Base-by-base conservation (phyloP, 1,140 invertebrate species). In the Daktulosphaira vitifoliae region DNA sequence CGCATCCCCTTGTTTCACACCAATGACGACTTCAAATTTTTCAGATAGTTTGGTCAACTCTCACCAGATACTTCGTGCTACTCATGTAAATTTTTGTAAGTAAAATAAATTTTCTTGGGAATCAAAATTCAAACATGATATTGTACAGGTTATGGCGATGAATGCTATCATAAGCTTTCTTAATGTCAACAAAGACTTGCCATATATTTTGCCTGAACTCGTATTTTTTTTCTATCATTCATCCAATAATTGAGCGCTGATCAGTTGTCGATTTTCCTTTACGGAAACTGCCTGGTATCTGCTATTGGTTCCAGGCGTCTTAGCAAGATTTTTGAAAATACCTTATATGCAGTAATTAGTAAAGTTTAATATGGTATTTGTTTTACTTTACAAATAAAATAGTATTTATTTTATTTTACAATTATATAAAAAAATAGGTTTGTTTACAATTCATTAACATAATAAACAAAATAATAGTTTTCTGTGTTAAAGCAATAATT, bases 201-300 rank as follows among this genome's bases (percentile, higher is more conserved):
- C 38, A 42, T 38, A 39, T 39, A 9, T 50, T 50, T 50, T 29
- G 49, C 29, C 49, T 29, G 29, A 50, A 50, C 6, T 50, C 23
- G 23, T 26, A 50, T 50, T 50, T 50, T 23, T 50, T 50, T 50
- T 49, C 48, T 26, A 50, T 50, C 26, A 50, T 26, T 11, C 26
- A 25, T n/a, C 25, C 48, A 8, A 50, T n/a, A 26, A 33, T 29
- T 51, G 49, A 3, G n/a, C 26, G 49, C 49, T 68, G 54, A 11
- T 65, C 50, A 15, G 33, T 42, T 29, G 48, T 65, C 23, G 66
- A 67, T 25, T 50, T 67, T 18, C 51, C 46, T 39, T 53, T 64
- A 50, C 52, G 48, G 38, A 68, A 68, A 9, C 62, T 42, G 16
- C 38, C 52, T 68, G 62, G 18, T 53, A 65, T 68, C 37, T 16